phyloP scores from a whole-genome alignment of 2,113 vertebrate species.

The Eurystomus gularis region DNA sequence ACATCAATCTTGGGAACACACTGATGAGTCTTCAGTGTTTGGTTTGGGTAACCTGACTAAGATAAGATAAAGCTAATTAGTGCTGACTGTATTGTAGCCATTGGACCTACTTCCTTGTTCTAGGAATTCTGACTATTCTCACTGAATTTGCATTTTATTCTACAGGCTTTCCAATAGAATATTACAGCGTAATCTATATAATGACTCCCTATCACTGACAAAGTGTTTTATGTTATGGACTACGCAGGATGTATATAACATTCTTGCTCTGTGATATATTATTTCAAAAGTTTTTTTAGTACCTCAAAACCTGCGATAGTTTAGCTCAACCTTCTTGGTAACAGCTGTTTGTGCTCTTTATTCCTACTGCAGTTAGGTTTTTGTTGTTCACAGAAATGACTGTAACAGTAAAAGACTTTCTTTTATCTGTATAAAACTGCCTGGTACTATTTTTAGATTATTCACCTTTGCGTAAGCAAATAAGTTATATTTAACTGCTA shows the following conservation, averaged over 20 bases:
- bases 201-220: not conserved
- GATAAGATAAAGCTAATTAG: not conserved
- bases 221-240: not conserved
- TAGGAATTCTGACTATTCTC: not conserved
- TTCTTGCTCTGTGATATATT: not conserved
- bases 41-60: not conserved
- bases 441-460: conserved; percentile 8
- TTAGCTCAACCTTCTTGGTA: not conserved
- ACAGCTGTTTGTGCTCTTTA: not conserved
- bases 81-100: not conserved
- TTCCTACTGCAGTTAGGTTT: not conserved
- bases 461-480: not conserved
- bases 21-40: not conserved
- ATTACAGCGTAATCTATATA: not conserved
- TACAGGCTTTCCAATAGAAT: not conserved
- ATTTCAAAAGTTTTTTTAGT: not conserved
- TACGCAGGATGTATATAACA: not conserved
- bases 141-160: not conserved
- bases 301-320: not conserved
- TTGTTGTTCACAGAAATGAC: not conserved
- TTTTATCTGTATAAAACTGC: not conserved
- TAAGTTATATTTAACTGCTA: conserved; percentile 3
- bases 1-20: not conserved
- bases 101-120: not conserved
- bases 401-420: not conserved